Percentiles rank a stretch among this genome's conserved stretches.
Conservation (phyloP, 2,113 vertebrate species). For the Oxyura jamaicensis region DNA sequence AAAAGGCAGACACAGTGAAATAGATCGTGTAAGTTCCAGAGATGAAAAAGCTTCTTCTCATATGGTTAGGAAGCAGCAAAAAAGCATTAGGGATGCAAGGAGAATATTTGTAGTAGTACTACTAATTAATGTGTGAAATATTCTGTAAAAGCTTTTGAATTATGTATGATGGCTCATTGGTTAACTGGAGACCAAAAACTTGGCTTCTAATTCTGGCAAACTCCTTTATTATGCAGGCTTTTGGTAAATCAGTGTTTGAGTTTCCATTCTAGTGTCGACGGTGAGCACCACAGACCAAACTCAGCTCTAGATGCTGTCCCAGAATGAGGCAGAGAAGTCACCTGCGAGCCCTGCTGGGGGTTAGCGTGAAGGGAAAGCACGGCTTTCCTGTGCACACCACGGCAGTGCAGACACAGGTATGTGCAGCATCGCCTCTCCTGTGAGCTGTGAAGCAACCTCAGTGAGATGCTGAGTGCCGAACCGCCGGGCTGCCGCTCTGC, state of each 20-base stretch:
- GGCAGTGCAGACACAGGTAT: rapidly evolving
- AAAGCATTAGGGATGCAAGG: neutral
- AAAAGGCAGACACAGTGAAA: neutral
- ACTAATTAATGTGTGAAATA: conserved; percentile 41
- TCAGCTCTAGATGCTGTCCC: rapidly evolving
- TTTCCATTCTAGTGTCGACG: neutral
- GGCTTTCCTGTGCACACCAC: neutral
- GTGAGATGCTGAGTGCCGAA: rapidly evolving
- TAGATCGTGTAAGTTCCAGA: neutral
- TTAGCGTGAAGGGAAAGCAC: neutral
- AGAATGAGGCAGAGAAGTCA: neutral
- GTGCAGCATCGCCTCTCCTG: neutral
- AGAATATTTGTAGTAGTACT: conserved; percentile 43
- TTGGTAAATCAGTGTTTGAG: neutral
- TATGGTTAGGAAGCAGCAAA: neutral
- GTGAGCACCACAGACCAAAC: neutral
- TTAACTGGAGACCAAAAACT: neutral
- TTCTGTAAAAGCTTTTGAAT: conserved; percentile 46
- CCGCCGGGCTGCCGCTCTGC: rapidly evolving
- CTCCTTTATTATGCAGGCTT: neutral
- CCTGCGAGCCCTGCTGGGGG: neutral
- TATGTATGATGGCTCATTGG: conserved; percentile 22
- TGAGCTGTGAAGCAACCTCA: neutral
- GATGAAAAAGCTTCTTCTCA: neutral
- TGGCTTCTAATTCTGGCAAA: conserved; percentile 38